phyloP scores from a whole-genome alignment of 2,113 vertebrate species.

The Vanacampus margaritifer region DNA sequence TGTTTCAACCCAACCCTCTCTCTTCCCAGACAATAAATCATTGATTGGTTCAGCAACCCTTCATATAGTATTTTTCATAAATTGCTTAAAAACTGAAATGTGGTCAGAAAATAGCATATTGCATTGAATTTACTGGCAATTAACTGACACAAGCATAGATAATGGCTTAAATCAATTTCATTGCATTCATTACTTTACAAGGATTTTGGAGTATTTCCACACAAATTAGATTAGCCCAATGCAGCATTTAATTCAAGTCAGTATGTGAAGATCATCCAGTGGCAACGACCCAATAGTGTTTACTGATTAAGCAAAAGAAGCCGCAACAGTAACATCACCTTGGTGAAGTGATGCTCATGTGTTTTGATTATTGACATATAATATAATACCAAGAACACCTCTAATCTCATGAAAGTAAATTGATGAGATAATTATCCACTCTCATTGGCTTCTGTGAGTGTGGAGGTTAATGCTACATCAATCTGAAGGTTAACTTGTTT shows the following conservation, averaged over 20 bases:
- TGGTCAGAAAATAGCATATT: constrained; percentile 21
- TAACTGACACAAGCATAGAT: constrained; percentile 16
- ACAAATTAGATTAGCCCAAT: constrained; percentile 2
- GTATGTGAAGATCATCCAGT: constrained; percentile 5
- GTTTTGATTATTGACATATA: constrained; percentile 24
- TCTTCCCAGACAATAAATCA: constrained; percentile 38
- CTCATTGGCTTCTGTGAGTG: constrained; percentile 23
- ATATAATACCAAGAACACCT: constrained; percentile 14
- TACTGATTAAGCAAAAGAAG: neutral
- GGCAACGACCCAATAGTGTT: neutral
- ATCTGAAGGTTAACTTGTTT: constrained; percentile 50
- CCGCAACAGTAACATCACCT: neutral
- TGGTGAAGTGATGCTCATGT: constrained; percentile 10
- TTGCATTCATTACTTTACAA: constrained; percentile 13
- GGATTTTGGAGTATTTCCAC: constrained; percentile 8
- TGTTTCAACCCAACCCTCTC: constrained; percentile 24
- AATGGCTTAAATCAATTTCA: constrained; percentile 16
- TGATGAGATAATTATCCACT: constrained; percentile 34
- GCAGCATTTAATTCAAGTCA: neutral
- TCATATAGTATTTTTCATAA: constrained; percentile 24
- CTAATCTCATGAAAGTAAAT: constrained; percentile 26
- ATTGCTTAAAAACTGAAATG: constrained; percentile 25
- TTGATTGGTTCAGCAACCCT: constrained; percentile 42
- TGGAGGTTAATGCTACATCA: constrained; percentile 32
- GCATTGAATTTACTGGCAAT: constrained; percentile 20